Base-by-base conservation (phyloP, 2,113 vertebrate genomes). In the Pseudorasbora parva region DNA sequence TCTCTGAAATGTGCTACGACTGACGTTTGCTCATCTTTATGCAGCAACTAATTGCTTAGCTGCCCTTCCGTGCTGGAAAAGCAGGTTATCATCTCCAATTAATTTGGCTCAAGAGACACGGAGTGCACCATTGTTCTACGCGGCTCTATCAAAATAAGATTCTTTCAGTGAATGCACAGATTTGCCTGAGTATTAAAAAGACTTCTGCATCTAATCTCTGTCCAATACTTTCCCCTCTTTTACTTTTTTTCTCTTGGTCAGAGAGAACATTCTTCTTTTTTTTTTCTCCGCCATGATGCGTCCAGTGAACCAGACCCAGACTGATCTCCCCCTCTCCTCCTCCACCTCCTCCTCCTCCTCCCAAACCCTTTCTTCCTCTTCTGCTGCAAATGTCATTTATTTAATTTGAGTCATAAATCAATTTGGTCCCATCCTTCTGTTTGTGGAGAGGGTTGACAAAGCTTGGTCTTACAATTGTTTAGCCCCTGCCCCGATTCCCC, bases 331-430 rank as follows among this genome's bases (percentile, higher is more conserved):
- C 15, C 37, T 49, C 71, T 21, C 3, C 30, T 21, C 3, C n/a
- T 54, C 45, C 45, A 33, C 72, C 25, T 51, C 2, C n/a, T 54
- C 45, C 45, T 54, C 72, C 25, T 51, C 2, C 57, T 23, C 10
- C 59, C 27, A 43, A 19, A 59, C 69, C 76, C 72, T 81, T 71
- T 83, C 86, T 88, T 69, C 84, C 64, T 54, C 41, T 85, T 81
- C 81, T 80, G 71, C 71, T 81, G 75, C 81, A 77, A 88, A 88
- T 81, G 84, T 72, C 81, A 83, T 81, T 81, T 71, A 85, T 85
- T 83, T 88, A 77, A 88, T 83, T 85, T 83, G 23, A 43, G 56
- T 75, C 71, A 84, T 88, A 86, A 85, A 88, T 86, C 84, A 71
- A 69, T 81, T 83, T 83, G 33, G 76, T 49, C 47, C 30, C 37